Evolutionary conservation across 2,888 invertebrate species (phyloP).

Genomic region (Gibbula magus): DNA sequence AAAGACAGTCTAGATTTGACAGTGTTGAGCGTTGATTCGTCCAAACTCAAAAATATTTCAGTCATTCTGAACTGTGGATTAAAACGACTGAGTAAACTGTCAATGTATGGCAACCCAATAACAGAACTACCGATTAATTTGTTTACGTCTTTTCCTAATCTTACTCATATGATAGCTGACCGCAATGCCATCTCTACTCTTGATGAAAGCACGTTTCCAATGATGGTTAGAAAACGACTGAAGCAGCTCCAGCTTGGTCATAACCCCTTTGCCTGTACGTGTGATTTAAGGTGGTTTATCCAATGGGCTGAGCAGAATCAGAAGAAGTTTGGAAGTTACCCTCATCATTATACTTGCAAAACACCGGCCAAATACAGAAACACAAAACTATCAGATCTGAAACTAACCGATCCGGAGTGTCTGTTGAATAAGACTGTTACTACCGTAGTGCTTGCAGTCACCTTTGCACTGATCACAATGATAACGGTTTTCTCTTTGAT

Average conservation of each 20-base stretch:
- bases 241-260: not conserved
- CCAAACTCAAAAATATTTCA: not conserved
- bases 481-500: not conserved
- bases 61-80: not conserved
- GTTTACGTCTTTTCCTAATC: not conserved
- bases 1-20: not conserved
- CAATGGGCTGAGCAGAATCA: not conserved
- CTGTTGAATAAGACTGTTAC: not conserved
- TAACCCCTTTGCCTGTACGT: conserved; percentile 11
- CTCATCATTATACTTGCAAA: not conserved
- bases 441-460: not conserved
- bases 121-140: not conserved
- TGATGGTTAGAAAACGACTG: not conserved
- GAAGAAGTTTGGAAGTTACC: not conserved
- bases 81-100: not conserved
- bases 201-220: not conserved
- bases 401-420: not conserved
- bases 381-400: not conserved
- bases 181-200: not conserved
- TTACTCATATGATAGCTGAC: not conserved
- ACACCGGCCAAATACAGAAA: not conserved
- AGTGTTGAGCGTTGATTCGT: not conserved
- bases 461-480: not conserved
- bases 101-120: not conserved
- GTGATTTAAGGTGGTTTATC: not conserved